Percentiles rank a stretch among this genome's conserved stretches.
Conservation (phyloP, 2,888 invertebrate genomes). For the Drosophila cognata region DNA sequence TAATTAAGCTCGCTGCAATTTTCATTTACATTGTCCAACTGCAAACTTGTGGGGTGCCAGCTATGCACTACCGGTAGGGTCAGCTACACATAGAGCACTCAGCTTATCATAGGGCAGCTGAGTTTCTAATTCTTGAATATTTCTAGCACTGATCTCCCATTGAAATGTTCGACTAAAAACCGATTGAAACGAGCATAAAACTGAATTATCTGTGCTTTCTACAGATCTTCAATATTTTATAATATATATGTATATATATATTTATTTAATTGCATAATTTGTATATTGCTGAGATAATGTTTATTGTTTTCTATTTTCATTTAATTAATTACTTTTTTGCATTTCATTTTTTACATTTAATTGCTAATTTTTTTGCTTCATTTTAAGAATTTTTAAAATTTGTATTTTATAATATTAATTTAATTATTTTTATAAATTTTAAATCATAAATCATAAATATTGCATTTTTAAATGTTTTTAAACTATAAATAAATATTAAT, state of each 20-base stretch:
- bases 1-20: slow-evolving; percentile 78
- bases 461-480: fast-evolving
- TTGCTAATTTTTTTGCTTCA: neutral
- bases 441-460: neutral
- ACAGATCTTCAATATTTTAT: neutral
- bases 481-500: neutral
- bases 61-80: slow-evolving; percentile 11
- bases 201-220: neutral
- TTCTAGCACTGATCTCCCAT: neutral
- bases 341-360: neutral
- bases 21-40: slow-evolving; percentile 63
- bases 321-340: neutral
- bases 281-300: neutral
- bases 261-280: neutral
- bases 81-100: neutral
- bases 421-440: neutral
- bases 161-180: neutral
- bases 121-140: neutral
- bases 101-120: neutral
- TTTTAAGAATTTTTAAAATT: neutral
- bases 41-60: slow-evolving; percentile 23
- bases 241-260: neutral
- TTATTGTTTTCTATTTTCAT: neutral
- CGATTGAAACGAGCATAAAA: neutral
- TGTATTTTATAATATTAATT: neutral